These are phyloP conservation scores for Petroica traversi DNA, from an alignment of 2,113 vertebrate genomes.

Conservation along the genomic window DNA sequence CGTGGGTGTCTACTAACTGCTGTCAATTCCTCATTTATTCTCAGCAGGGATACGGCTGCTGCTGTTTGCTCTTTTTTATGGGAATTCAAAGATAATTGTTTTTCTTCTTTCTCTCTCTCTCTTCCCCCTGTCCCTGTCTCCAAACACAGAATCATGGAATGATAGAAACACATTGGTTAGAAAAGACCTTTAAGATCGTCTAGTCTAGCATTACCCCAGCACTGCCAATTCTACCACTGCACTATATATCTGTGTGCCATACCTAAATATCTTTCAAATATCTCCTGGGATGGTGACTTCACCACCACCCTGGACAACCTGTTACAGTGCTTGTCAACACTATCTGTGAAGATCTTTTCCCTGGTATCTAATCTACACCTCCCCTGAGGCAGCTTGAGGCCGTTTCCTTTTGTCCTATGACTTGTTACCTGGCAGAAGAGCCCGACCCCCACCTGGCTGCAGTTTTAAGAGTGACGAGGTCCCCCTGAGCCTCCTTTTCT, in stretches of 20 bases:
- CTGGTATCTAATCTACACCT: background rate
- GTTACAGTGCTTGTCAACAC: background rate
- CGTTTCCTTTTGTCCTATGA: fast-evolving
- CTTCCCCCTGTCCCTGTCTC: background rate
- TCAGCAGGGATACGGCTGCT: background rate
- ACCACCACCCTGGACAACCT: background rate
- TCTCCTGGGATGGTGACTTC: background rate
- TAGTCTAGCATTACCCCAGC: background rate
- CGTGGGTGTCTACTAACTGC: background rate
- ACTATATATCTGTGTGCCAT: background rate
- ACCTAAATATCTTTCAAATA: background rate
- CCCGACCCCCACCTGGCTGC: fast-evolving
- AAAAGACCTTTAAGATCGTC: background rate
- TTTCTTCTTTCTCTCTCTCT: background rate
- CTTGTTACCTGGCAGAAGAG: fast-evolving
- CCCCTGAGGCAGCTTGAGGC: background rate
- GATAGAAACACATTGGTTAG: background rate
- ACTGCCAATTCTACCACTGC: background rate
- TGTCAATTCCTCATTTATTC: background rate
- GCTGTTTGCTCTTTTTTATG: background rate
- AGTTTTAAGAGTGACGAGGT: fast-evolving
- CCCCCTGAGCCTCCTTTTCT: background rate
- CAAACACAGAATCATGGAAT: background rate
- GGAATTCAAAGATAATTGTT: background rate
- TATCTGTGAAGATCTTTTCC: background rate